phyloP scores from a whole-genome alignment of 2,888 invertebrate species.

The Meteorus colon region DNA sequence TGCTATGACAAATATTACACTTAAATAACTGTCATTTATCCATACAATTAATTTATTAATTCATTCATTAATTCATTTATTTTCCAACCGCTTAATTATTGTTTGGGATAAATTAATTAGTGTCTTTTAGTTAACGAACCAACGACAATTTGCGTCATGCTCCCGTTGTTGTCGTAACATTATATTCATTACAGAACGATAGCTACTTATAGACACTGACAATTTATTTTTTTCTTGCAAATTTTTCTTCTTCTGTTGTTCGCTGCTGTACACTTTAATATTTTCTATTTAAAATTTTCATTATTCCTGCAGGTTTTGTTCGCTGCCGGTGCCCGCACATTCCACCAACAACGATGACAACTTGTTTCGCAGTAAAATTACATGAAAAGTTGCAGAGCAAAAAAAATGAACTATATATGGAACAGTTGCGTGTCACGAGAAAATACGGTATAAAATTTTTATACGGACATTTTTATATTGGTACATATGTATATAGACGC shows the following conservation, averaged over 20 bases:
- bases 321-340: constrained; percentile 51
- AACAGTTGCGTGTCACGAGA: constrained; percentile 35
- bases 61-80: neutral
- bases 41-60: neutral
- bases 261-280: constrained; percentile 1
- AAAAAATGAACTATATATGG: constrained; percentile 29
- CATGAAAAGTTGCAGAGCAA: neutral
- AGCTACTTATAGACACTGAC: neutral
- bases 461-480: neutral
- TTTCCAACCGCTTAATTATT: neutral
- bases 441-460: constrained; percentile 3
- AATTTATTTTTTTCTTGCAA: constrained; percentile 1
- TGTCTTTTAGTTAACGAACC: neutral
- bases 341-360: constrained; percentile 22
- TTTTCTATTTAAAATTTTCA: constrained; percentile 26
- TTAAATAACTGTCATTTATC: neutral
- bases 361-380: constrained; percentile 12
- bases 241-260: constrained; percentile 28
- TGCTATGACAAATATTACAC: neutral
- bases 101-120: neutral
- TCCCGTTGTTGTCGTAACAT: constrained; percentile 2
- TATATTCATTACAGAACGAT: neutral
- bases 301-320: constrained; percentile 9
- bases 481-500: constrained; percentile 8
- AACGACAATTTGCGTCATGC: constrained; percentile 12